These are phyloP conservation scores for Protobothrops mucrosquamatus DNA, from an alignment of 2,113 vertebrate genomes.

Conservation along the genomic window DNA sequence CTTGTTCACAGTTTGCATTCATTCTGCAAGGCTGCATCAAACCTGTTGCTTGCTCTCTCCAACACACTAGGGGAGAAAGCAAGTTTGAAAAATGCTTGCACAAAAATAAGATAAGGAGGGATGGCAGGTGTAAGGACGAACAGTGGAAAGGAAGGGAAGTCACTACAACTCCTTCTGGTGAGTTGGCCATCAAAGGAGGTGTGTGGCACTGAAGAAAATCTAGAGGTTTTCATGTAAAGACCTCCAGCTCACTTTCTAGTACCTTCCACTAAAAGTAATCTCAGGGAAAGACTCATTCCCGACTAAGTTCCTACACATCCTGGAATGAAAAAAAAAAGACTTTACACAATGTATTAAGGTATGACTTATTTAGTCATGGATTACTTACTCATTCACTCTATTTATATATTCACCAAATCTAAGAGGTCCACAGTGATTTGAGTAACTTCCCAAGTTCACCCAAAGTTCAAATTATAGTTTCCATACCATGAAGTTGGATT, in stretches of 20 bases:
- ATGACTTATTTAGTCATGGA: not conserved
- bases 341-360: not conserved
- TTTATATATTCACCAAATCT: not conserved
- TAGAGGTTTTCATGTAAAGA: not conserved
- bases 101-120: not conserved
- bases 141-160: not conserved
- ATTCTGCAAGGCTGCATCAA: not conserved
- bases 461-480: not conserved
- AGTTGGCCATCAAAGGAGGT: not conserved
- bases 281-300: not conserved
- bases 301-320: not conserved
- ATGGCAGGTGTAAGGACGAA: not conserved
- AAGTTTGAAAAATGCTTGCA: not conserved
- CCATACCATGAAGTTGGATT: not conserved
- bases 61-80: no score
- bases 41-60: not conserved
- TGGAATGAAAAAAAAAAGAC: not conserved
- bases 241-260: not conserved
- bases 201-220: not conserved
- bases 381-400: not conserved
- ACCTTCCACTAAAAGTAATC: not conserved
- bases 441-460: not conserved
- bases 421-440: not conserved
- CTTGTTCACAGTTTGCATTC: not conserved
- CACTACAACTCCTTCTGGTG: not conserved